Conservation (phyloP, 2,888 invertebrate species). For the Eutolmus rufibarbis region DNA sequence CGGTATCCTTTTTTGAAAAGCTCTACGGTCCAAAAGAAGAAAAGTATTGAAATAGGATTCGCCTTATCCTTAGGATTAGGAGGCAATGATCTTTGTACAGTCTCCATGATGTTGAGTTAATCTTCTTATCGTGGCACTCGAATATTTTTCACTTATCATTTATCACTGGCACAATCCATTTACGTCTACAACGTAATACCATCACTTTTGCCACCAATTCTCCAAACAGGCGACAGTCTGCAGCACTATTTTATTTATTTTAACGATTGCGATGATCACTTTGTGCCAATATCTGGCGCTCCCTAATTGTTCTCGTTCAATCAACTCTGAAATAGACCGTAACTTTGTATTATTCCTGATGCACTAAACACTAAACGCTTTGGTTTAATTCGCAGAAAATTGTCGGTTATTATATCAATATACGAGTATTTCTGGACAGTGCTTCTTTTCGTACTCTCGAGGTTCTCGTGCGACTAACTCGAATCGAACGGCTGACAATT, state of each 20-base stretch:
- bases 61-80: conserved; percentile 64
- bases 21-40: conserved; percentile 66
- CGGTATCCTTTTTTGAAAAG: conserved; percentile 64
- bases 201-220: neutral
- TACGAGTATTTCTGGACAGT: neutral
- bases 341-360: neutral
- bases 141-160: neutral
- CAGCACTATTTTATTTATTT: neutral
- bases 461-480: neutral
- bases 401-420: neutral
- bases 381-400: neutral
- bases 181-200: neutral
- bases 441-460: neutral
- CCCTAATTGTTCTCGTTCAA: conserved; percentile 16
- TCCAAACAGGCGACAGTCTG: neutral
- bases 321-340: conserved; percentile 10
- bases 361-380: neutral
- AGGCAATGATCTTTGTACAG: conserved; percentile 37
- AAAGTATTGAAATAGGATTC: conserved; percentile 62
- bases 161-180: neutral
- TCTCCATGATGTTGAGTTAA: neutral
- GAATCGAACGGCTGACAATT: neutral
- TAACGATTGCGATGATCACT: neutral
- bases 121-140: neutral
- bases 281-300: neutral